Evolutionary conservation across 2,113 vertebrate species (phyloP), one percentile per base, ranked within the genome.

Genomic region (Carassius gibelio): DNA sequence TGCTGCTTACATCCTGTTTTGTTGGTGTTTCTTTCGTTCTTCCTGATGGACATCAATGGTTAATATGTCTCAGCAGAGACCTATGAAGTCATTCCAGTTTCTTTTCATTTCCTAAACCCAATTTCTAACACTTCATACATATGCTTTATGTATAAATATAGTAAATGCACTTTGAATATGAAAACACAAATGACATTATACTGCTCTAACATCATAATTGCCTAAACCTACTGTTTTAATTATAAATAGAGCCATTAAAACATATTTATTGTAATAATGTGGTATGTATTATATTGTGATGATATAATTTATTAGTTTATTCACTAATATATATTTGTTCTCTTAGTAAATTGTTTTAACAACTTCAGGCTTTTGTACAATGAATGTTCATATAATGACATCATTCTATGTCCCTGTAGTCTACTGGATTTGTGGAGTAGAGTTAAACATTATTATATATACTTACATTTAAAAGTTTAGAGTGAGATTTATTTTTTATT

Each of bases 231-330:
- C 34, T 50, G 8, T 50, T 68, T 81, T 14, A 34, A 26, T 30
- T 81, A 45, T 81, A 52, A 66, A 68, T 30, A 50, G 23, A 52
- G 45, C 72, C 62, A 36, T 61, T 78, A 19, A 57, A 11, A 57
- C 26, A 4, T 4, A 80, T 80, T 81, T n/a, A 34, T 17, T 26
- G 30, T 17, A 19, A 2, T 36, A 57, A 21, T 77, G 15, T 36
- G n/a, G 21, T n/a, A 79, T 79, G 19, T 42, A n/a, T 23, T 38
- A 4, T 38, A 10, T 21, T 55, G 26, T 77, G 26, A 57, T 57
- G 10, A 34, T 19, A 19, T 76, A 6, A 57, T 36, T 57, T 13
- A 57, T 57, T 34, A 26, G 15, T 76, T 77, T 48, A 74, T 38
- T 38, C 36, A 38, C 36, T 38, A 38, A 30, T 30, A 30, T 30